Percentiles rank a stretch among this genome's conserved stretches.
Conservation (phyloP, 2,113 vertebrate genomes). For the Chunga burmeisteri region DNA sequence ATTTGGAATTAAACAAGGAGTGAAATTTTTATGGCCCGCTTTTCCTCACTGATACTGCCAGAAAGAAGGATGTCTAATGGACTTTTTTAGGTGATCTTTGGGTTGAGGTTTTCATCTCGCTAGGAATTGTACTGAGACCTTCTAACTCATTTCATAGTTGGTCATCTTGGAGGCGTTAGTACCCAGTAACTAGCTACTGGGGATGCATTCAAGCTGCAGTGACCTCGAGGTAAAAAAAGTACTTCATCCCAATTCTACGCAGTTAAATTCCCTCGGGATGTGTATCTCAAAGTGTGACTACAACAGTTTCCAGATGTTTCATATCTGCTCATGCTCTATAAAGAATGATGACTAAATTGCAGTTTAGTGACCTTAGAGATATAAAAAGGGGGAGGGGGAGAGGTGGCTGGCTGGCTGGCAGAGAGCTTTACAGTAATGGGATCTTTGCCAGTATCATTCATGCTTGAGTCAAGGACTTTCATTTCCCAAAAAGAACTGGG, state of each 20-base stretch:
- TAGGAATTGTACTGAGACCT: background rate
- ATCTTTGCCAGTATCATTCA: conserved; percentile 63
- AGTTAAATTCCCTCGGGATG: background rate
- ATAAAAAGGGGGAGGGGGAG: conserved; percentile 44
- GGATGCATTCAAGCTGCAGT: background rate
- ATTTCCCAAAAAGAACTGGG: conserved; percentile 54
- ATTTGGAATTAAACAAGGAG: conserved; percentile 41
- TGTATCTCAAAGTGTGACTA: conserved; percentile 46
- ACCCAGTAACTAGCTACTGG: background rate
- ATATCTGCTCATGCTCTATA: conserved; percentile 51
- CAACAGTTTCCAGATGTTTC: conserved; percentile 55
- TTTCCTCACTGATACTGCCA: background rate
- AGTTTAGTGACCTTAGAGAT: conserved; percentile 60
- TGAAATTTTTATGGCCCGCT: conserved; percentile 4
- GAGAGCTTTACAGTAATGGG: conserved; percentile 57
- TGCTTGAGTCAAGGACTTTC: conserved; percentile 66
- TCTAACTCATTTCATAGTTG: background rate
- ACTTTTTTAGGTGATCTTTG: background rate
- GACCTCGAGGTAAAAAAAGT: background rate
- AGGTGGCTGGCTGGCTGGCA: conserved; percentile 43
- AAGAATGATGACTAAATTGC: conserved; percentile 66
- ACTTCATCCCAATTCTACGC: background rate
- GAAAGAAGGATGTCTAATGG: background rate
- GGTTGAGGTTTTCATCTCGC: background rate
- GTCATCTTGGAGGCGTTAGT: background rate